Evolutionary conservation across 2,888 invertebrate species (phyloP).

Genomic region (Neoitamus cyanurus): DNA sequence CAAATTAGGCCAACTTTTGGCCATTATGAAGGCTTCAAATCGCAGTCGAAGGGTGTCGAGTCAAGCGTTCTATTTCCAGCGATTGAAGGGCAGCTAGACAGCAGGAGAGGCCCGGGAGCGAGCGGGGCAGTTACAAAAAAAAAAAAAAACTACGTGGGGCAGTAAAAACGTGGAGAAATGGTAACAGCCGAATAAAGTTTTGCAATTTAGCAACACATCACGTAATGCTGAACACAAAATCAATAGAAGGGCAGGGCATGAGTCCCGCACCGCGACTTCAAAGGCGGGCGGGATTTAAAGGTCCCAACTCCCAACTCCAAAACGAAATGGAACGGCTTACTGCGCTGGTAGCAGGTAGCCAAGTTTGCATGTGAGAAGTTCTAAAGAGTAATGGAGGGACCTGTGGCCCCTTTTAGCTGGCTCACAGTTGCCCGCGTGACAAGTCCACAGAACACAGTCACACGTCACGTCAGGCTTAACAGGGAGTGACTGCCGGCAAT

Average conservation of each 20-base stretch:
- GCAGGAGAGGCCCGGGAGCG: not conserved
- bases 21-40: constrained; percentile 26
- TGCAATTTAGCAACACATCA: constrained; percentile 41
- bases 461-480: constrained; percentile 4
- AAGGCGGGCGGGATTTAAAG: not conserved
- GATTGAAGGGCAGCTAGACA: constrained; percentile 15
- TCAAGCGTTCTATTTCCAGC: constrained; percentile 27
- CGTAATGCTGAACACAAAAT: constrained; percentile 31
- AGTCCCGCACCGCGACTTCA: not conserved
- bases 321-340: not conserved
- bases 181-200: constrained; percentile 33
- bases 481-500: not conserved
- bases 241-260: constrained; percentile 14
- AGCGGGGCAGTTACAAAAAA: not conserved
- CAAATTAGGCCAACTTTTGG: constrained; percentile 12
- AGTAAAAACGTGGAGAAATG: constrained; percentile 11
- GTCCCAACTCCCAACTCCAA: too few relatives aligned
- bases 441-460: constrained; percentile 4
- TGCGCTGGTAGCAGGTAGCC: not conserved
- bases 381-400: not conserved
- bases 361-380: not conserved
- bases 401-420: not conserved
- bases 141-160: not conserved
- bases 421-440: constrained; percentile 10
- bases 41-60: constrained; percentile 37